Base-by-base conservation (phyloP, 2,797 vertebrate species). In the Diplodus puntazzo region DNA sequence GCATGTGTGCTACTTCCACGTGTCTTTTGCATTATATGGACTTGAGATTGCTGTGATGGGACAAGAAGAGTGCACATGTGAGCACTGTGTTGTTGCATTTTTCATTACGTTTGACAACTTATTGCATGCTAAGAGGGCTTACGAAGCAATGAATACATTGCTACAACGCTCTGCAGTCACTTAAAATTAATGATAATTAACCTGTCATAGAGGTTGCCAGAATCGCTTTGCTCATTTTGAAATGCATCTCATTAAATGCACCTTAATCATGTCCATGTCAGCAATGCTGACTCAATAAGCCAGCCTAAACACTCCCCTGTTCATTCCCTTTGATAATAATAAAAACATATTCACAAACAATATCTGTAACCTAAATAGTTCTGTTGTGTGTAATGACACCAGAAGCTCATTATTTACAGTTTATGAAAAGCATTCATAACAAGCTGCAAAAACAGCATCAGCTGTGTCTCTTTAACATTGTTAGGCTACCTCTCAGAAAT, bases 141-240 rank as follows among this genome's bases (percentile, higher is more conserved):
- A 12, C 0, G 5, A 14, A 60, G 25, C 30, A 78, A 72, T 61
- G 25, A 61, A 79, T 53, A 63, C 20, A 72, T 30, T 59, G 67
- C 81, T 58, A 25, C 16, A 5, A 62, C 50, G 62, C 49, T 72
- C 73, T 6, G 54, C 43, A 62, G 0, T 73, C 42, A 49, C 49
- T 68, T 74, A 9, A 62, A 52, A 81, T 85, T 13, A 77, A 54
- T 64, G 16, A 48, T 27, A 39, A 86, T 59, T 60, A 49, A 48
- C 59, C 45, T 21, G 14, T 74, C 53, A 74, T 57, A 63, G 45
- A 34, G 45, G 57, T 62, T 50, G 48, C 21, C 27, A 52, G 48
- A 64, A 25, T 53, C 9, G 0, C 59, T 63, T 75, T 65, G 27
- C 59, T 73, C 76, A 64, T 54, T 70, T 69, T 69, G 11, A 62